Evolutionary conservation across 2,888 invertebrate genomes (phyloP).

Genomic region (Dasysyrphus tricinctus): DNA sequence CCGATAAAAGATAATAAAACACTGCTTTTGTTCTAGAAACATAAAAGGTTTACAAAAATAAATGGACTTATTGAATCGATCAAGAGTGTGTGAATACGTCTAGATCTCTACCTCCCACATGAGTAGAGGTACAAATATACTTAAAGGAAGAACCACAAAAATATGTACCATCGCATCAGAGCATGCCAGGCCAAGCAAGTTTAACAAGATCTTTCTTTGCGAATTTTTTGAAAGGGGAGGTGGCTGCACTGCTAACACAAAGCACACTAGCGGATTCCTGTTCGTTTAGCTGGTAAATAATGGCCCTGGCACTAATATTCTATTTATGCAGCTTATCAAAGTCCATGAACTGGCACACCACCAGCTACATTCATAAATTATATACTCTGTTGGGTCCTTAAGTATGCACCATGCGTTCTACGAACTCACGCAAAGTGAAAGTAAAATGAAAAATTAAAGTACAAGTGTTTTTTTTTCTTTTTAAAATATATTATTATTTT

Average conservation of each 20-base stretch:
- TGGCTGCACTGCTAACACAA: slow-evolving; percentile 23
- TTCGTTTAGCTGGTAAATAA: slow-evolving; percentile 38
- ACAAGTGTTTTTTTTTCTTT: slow-evolving; percentile 32
- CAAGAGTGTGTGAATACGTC: background rate
- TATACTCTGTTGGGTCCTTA: slow-evolving; percentile 45
- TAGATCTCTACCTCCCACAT: slow-evolving; percentile 16
- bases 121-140: slow-evolving; percentile 6
- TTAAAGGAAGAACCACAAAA: slow-evolving; percentile 2
- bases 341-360: slow-evolving; percentile 53
- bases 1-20: too few relatives aligned
- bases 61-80: background rate
- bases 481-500: slow-evolving; percentile 37
- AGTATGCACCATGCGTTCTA: slow-evolving; percentile 48
- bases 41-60: background rate
- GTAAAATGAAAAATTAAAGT: slow-evolving; percentile 59
- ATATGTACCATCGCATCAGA: slow-evolving; percentile 9
- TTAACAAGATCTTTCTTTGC: slow-evolving; percentile 42
- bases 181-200: background rate
- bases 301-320: slow-evolving; percentile 61
- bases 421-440: slow-evolving; percentile 59
- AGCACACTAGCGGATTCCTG: slow-evolving; percentile 29
- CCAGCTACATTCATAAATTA: slow-evolving; percentile 35
- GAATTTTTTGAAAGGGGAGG: slow-evolving; percentile 38
- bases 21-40: background rate
- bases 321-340: slow-evolving; percentile 43